Conservation (phyloP, 1,140 invertebrate species). For the Onthophagus taurus region DNA sequence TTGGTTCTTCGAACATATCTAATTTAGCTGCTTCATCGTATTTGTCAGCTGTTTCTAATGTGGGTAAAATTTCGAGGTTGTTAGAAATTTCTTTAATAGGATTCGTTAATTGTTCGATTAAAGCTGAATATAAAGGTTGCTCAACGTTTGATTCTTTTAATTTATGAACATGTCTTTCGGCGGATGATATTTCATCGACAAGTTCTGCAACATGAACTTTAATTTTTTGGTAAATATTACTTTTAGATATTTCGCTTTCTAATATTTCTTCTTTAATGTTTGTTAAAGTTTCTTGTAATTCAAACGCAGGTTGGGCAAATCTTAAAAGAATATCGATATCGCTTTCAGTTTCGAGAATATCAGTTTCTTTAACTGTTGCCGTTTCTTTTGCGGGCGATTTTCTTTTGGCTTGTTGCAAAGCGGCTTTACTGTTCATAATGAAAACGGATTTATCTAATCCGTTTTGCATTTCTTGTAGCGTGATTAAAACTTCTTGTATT, state of each 20-base stretch:
- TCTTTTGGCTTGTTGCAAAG: conserved; percentile 4
- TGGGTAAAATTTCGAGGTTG: not conserved
- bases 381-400: conserved; percentile 20
- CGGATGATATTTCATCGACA: not conserved
- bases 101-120: not conserved
- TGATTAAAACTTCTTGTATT: conserved; percentile 41
- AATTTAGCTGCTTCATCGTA: not conserved
- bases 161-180: conserved; percentile 1
- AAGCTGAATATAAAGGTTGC: not conserved
- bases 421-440: conserved; percentile 33
- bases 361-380: conserved; percentile 25
- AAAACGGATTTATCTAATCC: conserved; percentile 41
- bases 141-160: not conserved
- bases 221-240: not conserved
- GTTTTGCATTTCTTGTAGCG: conserved; percentile 43
- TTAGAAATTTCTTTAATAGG: conserved; percentile 3
- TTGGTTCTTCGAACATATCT: conserved; percentile 23
- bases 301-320: conserved; percentile 39
- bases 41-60: not conserved
- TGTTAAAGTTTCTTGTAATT: conserved; percentile 35
- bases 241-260: conserved; percentile 28
- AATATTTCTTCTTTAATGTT: conserved; percentile 33
- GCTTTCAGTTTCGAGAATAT: conserved; percentile 28
- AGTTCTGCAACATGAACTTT: conserved; percentile 2
- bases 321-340: conserved; percentile 39